Base-by-base conservation (phyloP, 2,797 vertebrate species). In the Loris lydekkerianus region DNA sequence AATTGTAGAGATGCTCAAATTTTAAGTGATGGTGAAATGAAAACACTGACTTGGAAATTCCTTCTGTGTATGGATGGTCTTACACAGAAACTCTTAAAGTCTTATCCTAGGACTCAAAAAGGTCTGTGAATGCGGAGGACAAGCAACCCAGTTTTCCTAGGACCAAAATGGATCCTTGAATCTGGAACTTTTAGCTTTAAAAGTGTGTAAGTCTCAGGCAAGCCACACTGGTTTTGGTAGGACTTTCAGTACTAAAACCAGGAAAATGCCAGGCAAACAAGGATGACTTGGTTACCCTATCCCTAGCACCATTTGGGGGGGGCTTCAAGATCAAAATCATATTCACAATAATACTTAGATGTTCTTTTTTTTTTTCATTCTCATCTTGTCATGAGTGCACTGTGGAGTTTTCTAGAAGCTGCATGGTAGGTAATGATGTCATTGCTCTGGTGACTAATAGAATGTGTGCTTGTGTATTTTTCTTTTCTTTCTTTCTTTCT, bases 1-100 rank as follows among this genome's bases (percentile, higher is more conserved):
- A 69, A 13, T 73, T 77, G 34, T 87, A 40, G 89, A 80, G 40
- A 91, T 76, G 67, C 11, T 93, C 70, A 89, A 81, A 83, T 77
- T 2, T 73, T 82, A 69, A 40, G 53, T 34, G 23, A 81, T 67
- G 14, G 31, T 77, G 63, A 86, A 53, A 4, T 82, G 82, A 86
- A 60, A 88, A 53, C 23, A 93, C 15, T 40, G 5, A 90, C 90
- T 5, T 94, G 60, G 7, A 21, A 86, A 93, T 89, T 93, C 70
- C 65, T 93, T 81, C 83, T 76, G 7, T 84, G 37, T 73, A 58
- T 73, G 21, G 9, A 53, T 40, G 70, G 58, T 65, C 31, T 80
- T 88, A 43, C 11, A 75, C 1, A 87, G 70, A 94, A n/a, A 14
- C 94, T 63, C n/a, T 94, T 90, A 91, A 18, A 78, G 23, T 93